Conservation (phyloP, 2,797 vertebrate species). For the Champsocephalus gunnari region DNA sequence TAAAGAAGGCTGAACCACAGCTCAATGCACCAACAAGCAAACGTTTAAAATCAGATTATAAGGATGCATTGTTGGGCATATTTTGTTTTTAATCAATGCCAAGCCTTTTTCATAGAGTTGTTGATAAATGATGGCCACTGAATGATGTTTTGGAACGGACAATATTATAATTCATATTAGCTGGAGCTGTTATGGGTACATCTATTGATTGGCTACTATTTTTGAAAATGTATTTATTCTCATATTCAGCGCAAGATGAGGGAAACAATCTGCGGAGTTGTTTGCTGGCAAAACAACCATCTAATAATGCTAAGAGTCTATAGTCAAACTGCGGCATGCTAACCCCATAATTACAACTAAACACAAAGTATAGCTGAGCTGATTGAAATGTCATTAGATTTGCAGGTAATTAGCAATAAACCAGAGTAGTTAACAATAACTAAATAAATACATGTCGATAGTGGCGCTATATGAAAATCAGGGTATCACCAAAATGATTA, state of each 20-base stretch:
- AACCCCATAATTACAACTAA: not conserved
- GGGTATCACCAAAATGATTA: not conserved
- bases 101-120: slow-evolving; percentile 6
- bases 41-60: slow-evolving; percentile 5
- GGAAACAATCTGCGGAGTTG: not conserved
- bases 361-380: too few species aligned
- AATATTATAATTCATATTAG: not conserved
- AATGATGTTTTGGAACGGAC: not conserved
- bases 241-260: not conserved
- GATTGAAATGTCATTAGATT: not conserved
- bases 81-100: slow-evolving; percentile 1
- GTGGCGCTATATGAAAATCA: not conserved
- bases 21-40: not conserved
- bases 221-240: not conserved
- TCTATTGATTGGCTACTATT: not conserved
- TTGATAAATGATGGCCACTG: slow-evolving; percentile 2
- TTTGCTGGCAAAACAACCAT: not conserved
- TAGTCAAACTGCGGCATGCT: not conserved
- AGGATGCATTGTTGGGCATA: not conserved
- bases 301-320: not conserved
- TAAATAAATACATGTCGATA: too few species aligned
- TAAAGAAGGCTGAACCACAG: not conserved
- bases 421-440: not conserved
- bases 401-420: not conserved
- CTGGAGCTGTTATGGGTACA: not conserved